These are phyloP conservation scores for Xylocampa areola DNA, from an alignment of 2,888 invertebrate species.

Conservation along the genomic window DNA sequence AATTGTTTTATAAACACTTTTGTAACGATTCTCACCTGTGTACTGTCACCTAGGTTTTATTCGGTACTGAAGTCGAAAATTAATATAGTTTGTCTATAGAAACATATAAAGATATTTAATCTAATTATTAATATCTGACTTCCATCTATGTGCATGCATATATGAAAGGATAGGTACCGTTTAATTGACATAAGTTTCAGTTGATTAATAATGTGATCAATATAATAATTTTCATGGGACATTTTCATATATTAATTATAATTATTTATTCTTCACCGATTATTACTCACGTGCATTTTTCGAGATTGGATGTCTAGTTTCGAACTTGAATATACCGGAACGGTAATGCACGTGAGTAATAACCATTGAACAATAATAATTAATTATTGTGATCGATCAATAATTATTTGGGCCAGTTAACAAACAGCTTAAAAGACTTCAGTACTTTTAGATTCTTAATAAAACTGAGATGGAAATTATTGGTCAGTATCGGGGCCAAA, in stretches of 20 bases:
- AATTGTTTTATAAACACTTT: constrained; percentile 57
- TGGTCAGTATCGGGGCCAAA: constrained; percentile 55
- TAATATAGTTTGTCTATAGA: neutral
- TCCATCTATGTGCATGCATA: constrained; percentile 1
- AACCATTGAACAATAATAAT: too few relatives aligned
- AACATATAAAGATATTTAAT: neutral
- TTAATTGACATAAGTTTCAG: neutral
- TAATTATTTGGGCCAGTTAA: too few relatives aligned
- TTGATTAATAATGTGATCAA: neutral
- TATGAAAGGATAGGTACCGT: neutral
- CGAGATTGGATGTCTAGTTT: too few relatives aligned
- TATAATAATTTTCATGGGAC: neutral
- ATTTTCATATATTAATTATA: too few relatives aligned
- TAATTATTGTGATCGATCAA: too few relatives aligned
- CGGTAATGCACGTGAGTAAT: too few relatives aligned
- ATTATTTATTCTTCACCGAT: too few relatives aligned
- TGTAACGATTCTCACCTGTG: constrained; percentile 38
- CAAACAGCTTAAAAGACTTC: constrained; percentile 19
- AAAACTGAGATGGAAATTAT: constrained; percentile 39
- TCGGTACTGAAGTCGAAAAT: constrained; percentile 32
- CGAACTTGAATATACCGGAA: too few relatives aligned
- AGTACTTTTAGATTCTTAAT: constrained; percentile 15
- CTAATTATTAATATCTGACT: neutral
- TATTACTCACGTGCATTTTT: too few relatives aligned
- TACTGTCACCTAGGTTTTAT: constrained; percentile 47